Conservation (phyloP, 2,113 vertebrate species). For the Seriola aureovittata region DNA sequence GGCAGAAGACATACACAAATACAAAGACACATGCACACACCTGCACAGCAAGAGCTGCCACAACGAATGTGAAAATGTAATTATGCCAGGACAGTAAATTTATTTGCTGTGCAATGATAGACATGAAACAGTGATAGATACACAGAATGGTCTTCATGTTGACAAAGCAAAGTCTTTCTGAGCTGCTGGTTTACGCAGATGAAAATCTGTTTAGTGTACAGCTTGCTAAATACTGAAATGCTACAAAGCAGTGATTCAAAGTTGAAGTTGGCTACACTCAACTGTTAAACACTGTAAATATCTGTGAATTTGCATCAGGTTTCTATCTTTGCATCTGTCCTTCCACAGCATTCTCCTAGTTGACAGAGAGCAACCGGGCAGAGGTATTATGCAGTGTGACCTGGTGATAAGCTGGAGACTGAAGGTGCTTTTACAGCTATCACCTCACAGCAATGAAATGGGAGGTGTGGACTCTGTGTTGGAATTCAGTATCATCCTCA, state of each 20-base stretch:
- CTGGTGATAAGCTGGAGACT: background rate
- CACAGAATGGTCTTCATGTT: constrained; percentile 63
- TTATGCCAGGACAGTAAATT: constrained; percentile 26
- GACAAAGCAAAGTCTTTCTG: constrained; percentile 59
- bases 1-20: constrained; percentile 53
- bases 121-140: constrained; percentile 34
- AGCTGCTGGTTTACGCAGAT: constrained; percentile 37
- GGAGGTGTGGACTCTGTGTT: background rate
- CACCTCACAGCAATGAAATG: background rate
- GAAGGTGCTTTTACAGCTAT: background rate
- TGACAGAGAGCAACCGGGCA: background rate
- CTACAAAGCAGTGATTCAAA: constrained; percentile 11
- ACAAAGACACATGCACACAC: constrained; percentile 43
- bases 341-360: background rate
- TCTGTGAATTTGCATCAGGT: background rate
- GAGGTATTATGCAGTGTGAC: no score
- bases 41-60: constrained; percentile 42
- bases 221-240: constrained; percentile 14
- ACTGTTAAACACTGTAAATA: constrained; percentile 1
- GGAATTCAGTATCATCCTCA: constrained; percentile 1
- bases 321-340: constrained; percentile 1
- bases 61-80: constrained; percentile 38
- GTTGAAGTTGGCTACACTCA: constrained; percentile 18
- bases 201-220: constrained; percentile 19
- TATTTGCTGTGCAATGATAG: constrained; percentile 24